Percentiles rank a stretch among this genome's conserved stretches.
Conservation (phyloP, 2,888 invertebrate genomes). For the Erebia epiphron region DNA sequence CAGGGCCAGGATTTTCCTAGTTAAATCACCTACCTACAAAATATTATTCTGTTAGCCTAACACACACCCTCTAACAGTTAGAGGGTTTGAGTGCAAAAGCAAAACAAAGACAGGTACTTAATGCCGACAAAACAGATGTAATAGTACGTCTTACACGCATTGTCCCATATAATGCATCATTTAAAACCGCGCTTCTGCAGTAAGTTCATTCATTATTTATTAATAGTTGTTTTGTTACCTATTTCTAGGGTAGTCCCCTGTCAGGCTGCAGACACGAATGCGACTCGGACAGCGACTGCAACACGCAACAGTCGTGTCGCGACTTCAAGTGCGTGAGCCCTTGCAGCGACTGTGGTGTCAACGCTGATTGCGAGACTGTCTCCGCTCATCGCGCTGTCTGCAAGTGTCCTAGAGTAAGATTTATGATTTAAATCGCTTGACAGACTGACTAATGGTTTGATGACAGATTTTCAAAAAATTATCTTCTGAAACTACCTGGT, state of each 20-base stretch:
- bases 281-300: constrained; percentile 89
- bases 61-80: too few relatives aligned
- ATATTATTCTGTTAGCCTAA: too few relatives aligned
- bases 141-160: too few relatives aligned
- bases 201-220: background rate
- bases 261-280: constrained; percentile 92
- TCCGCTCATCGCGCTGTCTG: constrained; percentile 89
- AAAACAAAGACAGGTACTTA: too few relatives aligned
- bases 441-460: background rate
- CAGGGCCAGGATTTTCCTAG: too few relatives aligned
- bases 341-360: constrained; percentile 89
- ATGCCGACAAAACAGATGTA: too few relatives aligned
- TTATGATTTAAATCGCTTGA: background rate
- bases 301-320: constrained; percentile 87
- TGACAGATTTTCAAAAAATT: background rate
- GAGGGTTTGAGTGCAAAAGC: too few relatives aligned
- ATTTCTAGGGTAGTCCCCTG: constrained; percentile 86
- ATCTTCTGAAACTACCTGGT: too few relatives aligned
- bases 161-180: too few relatives aligned
- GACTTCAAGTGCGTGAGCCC: constrained; percentile 90
- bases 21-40: too few relatives aligned
- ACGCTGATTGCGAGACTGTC: constrained; percentile 90
- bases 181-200: too few relatives aligned
- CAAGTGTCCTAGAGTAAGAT: constrained; percentile 88
- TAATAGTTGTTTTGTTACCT: background rate